Conservation (phyloP, 2,113 vertebrate species). For the Mesitornis unicolor region DNA sequence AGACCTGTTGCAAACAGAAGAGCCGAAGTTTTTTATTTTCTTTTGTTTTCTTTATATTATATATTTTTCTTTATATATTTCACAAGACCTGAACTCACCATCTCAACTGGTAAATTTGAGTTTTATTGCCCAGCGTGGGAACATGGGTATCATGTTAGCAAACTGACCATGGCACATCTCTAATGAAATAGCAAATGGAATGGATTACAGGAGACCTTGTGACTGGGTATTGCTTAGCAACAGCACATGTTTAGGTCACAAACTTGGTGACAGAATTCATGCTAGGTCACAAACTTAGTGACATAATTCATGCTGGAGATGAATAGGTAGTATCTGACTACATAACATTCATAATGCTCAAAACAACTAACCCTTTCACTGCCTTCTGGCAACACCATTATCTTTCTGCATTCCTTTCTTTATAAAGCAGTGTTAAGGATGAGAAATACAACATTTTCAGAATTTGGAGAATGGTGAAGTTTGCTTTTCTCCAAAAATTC, state of each 20-base stretch:
- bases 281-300: background rate
- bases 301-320: background rate
- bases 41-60: background rate
- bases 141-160: background rate
- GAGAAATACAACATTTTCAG: background rate
- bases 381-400: background rate
- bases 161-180: background rate
- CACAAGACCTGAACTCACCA: background rate
- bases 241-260: background rate
- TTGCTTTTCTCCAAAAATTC: background rate
- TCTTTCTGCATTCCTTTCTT: background rate
- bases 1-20: background rate
- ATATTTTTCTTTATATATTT: background rate
- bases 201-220: background rate
- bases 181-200: background rate
- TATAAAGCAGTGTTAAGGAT: background rate
- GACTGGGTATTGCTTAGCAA: slow-evolving; percentile 17
- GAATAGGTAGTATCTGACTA: background rate
- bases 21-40: background rate
- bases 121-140: background rate
- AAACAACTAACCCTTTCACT: background rate
- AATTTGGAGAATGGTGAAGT: background rate
- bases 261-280: background rate
- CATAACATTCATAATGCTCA: background rate
- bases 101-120: background rate